Percentiles rank a stretch among this genome's conserved stretches.
Conservation (phyloP, 1,140 invertebrate genomes). For the Aphelenchoides besseyi region DNA sequence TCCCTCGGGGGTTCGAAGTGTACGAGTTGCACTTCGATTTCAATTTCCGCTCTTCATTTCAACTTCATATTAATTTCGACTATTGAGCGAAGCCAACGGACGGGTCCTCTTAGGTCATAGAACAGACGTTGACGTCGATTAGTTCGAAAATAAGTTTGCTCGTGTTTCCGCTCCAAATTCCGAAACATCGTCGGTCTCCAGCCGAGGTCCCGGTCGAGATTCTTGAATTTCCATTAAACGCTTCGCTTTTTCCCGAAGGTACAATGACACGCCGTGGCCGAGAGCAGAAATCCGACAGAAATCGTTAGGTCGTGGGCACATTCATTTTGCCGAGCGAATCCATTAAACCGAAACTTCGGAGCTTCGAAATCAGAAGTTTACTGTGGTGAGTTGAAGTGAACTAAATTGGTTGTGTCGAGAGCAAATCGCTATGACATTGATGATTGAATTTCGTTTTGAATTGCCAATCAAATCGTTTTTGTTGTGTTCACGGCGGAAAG, state of each 20-base stretch:
- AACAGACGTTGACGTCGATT: too few relatives aligned
- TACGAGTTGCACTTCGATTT: too few relatives aligned
- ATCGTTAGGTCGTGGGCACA: neutral
- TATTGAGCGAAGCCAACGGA: neutral
- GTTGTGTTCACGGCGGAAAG: neutral
- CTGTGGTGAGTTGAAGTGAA: neutral
- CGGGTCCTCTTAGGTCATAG: too few relatives aligned
- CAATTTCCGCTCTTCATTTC: too few relatives aligned
- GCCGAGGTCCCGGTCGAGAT: too few relatives aligned
- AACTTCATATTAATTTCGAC: neutral
- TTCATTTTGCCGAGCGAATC: neutral
- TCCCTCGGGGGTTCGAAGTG: too few relatives aligned
- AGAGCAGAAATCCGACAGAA: neutral
- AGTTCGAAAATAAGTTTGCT: too few relatives aligned
- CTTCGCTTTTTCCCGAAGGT: neutral
- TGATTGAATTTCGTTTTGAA: neutral
- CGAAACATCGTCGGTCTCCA: too few relatives aligned
- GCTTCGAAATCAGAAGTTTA: neutral
- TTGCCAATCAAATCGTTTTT: neutral
- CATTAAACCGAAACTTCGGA: neutral
- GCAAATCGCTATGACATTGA: neutral
- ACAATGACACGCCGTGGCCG: neutral
- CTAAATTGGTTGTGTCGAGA: neutral
- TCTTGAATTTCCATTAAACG: conserved; percentile 3
- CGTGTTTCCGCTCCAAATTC: too few relatives aligned